Percentiles rank a stretch among this genome's conserved stretches.
Evolutionary conservation across 2,113 vertebrate genomes (phyloP).

Genomic region (Charina bottae): DNA sequence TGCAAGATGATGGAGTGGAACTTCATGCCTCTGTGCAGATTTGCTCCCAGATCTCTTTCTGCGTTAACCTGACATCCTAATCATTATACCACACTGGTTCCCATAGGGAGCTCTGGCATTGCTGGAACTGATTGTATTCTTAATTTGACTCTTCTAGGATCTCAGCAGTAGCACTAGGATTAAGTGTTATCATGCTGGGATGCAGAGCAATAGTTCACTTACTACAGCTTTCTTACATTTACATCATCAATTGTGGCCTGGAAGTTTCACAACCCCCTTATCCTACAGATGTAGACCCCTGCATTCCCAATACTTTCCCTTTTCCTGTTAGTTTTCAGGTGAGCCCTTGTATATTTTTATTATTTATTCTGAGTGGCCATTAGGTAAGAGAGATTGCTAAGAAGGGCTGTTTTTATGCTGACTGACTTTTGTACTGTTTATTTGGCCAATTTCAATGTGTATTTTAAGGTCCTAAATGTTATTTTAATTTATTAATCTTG

Average conservation of each 20-base stretch:
- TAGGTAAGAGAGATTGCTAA: background rate
- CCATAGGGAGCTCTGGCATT: background rate
- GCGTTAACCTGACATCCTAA: background rate
- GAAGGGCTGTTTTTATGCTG: background rate
- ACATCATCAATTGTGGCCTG: background rate
- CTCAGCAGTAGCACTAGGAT: background rate
- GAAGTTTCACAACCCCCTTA: background rate
- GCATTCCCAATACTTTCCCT: background rate
- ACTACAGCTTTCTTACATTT: background rate
- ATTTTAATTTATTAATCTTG: background rate
- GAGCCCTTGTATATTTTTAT: background rate
- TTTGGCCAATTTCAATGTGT: background rate
- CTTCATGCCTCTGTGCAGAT: background rate
- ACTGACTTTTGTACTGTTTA: background rate
- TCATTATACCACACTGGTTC: background rate
- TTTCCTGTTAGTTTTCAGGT: background rate
- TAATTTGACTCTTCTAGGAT: background rate
- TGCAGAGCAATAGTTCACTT: background rate
- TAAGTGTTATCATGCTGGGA: background rate
- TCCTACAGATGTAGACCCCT: background rate
- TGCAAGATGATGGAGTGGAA: background rate
- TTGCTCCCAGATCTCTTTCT: background rate
- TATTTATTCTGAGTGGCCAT: background rate
- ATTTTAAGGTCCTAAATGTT: background rate
- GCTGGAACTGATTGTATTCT: background rate